Base-by-base conservation (phyloP, 2,113 vertebrate genomes). In the Notothenia coriiceps region DNA sequence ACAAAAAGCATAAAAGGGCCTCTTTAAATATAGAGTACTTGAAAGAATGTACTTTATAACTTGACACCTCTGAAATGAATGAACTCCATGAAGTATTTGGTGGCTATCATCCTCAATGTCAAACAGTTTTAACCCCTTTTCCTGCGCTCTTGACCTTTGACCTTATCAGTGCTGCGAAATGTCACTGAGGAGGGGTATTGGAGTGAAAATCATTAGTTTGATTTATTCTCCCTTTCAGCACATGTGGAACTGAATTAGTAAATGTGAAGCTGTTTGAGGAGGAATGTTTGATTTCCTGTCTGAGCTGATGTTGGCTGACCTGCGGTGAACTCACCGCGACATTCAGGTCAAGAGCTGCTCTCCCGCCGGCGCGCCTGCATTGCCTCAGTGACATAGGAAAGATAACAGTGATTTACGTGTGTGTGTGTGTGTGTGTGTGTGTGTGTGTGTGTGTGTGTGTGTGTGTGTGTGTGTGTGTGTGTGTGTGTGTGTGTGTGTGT, bases 401-500 rank as follows among this genome's bases (percentile, higher is more conserved):
- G 54, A 50, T 35, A 49, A 46, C 17, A 70, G 40, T 69, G 51
- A 74, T 80, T 86, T 77, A 57, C 14, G 20, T 57, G 25, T 55
- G 51, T 80, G 29, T 62, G 82, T 35, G 33, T 35, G 33, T 35
- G 33, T 35, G 33, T 35, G 33, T 35, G 33, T 35, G 33, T 35
- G 33, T 35, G 33, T 35, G 33, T 35, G 33, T 35, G 33, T 35
- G 33, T 35, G 33, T 35, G 33, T 35, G 33, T 35, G 33, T 35
- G 33, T 35, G 33, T 35, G 33, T 35, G 33, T 35, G 33, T 35
- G 33, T 35, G 33, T 35, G 33, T 35, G 33, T 35, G 33, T 6
- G 33, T 35, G 33, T 35, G 33, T 35, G 33, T 35, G 35, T 35
- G 33, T 35, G 33, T 35, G 33, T 35, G 33, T 35, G 33, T 35